Evolutionary conservation across 2,113 vertebrate species (phyloP).

Genomic region (Tenrec ecaudatus): DNA sequence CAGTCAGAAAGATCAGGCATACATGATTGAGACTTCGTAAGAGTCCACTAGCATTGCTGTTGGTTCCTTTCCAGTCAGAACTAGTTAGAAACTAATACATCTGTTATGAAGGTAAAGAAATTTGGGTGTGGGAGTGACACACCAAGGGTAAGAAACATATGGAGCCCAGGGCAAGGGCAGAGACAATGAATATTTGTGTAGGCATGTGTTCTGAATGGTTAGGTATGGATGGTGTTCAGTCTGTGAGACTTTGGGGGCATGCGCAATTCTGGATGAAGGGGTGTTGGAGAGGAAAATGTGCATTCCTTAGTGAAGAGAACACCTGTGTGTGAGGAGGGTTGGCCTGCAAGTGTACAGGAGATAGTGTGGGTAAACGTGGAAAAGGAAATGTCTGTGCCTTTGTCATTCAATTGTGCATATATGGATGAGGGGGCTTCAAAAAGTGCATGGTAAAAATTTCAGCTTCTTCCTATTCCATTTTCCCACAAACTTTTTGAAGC

Average conservation of each 20-base stretch:
- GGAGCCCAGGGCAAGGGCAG: neutral
- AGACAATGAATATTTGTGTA: neutral
- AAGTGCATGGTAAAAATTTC: no score
- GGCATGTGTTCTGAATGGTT: neutral
- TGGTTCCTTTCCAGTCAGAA: no score
- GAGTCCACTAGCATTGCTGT: neutral
- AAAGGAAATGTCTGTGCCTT: neutral
- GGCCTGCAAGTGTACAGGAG: conserved; percentile 4
- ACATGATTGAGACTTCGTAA: conserved; percentile 37
- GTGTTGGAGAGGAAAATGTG: neutral
- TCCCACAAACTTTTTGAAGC: no score
- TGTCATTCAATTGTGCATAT: neutral
- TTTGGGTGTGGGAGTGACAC: neutral
- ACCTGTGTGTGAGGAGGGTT: neutral
- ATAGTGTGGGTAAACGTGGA: neutral
- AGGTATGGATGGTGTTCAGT: neutral
- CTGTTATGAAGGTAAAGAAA: neutral
- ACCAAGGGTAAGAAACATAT: neutral
- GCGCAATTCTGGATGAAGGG: neutral
- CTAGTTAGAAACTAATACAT: conserved; percentile 28
- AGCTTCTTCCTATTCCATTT: no score
- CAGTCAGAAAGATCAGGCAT: conserved; percentile 15
- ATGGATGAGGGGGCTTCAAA: neutral
- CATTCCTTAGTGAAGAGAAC: neutral
- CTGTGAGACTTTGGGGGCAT: neutral